Percentiles rank a stretch among this genome's conserved stretches.
These are phyloP conservation scores for Lytechinus variegatus DNA, from an alignment of 35 echinoderm and acorn worm species.

Conservation along the genomic window DNA sequence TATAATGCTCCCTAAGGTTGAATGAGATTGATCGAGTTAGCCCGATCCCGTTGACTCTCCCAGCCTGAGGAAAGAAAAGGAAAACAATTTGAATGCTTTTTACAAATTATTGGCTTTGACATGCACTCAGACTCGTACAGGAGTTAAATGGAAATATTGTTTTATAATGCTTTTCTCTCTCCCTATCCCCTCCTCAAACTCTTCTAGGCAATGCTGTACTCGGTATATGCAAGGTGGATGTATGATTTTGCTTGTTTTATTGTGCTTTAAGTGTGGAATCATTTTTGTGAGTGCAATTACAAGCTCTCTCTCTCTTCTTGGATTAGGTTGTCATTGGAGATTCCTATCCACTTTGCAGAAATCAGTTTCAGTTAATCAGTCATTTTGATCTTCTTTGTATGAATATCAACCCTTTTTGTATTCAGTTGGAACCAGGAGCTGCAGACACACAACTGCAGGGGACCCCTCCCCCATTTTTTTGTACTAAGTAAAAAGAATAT, in stretches of 20 bases:
- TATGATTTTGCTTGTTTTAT: neutral
- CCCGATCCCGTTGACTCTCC: neutral
- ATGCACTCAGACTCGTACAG: neutral
- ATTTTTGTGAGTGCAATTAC: neutral
- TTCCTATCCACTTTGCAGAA: neutral
- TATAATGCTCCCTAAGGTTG: neutral
- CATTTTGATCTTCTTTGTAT: neutral
- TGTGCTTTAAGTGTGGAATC: neutral
- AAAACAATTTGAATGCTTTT: slow-evolving; percentile 15
- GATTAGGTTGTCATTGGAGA: neutral
- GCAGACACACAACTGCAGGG: too few species aligned
- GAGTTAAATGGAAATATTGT: neutral
- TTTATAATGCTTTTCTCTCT: neutral
- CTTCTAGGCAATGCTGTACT: neutral
- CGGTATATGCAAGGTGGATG: neutral
- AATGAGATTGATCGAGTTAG: neutral
- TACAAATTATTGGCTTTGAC: slow-evolving; percentile 5
- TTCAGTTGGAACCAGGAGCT: too few species aligned
- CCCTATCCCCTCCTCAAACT: neutral
- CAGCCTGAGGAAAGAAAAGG: neutral
- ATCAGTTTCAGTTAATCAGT: neutral
- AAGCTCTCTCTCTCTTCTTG: neutral
- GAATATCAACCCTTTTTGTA: neutral
- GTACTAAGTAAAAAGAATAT: too few species aligned
- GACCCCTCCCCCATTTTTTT: too few species aligned